Base-by-base conservation (phyloP, 64 coral and sea anemone genomes). In the Catalaphyllia jardinei region DNA sequence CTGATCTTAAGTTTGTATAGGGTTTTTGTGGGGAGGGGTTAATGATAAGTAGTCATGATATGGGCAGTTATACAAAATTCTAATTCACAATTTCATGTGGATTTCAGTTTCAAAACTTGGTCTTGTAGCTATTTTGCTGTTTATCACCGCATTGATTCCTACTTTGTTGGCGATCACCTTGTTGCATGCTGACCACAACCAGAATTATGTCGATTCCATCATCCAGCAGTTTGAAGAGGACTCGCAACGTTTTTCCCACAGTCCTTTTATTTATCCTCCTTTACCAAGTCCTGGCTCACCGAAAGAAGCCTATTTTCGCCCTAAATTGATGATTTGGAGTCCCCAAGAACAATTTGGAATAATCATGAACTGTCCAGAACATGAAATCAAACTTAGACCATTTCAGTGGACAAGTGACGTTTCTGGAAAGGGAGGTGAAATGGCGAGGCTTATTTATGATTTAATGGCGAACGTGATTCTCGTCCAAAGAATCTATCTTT, bases 391-490 rank as follows among this genome's bases (percentile, higher is more conserved):
- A 52, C 71, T 86, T 38, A 13, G 20, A 15, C 63, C 83, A 17
- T 8, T 9, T 5, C 18, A 30, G 0, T 86, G 83, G 83, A 73
- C 83, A 65, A 86, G 49, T 72, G 25, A 51, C 17, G 35, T 86
- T 17, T 86, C 63, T 54, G 65, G 65, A 51, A 39, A 72, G 24
- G 50, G 51, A 19, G 83, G 71, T 57, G 31, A 86, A 86, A 52
- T 49, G 9, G 35, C 92, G 29, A 82, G 92, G n/a, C 39, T 89
- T 13, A 69, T 89, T 20, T 88, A 80, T 74, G 91, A 93, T 50
- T 17, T 93, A 4, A 74, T 82, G 33, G 92, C 60, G 14, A 90
- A 94, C 33, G 35, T 89, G 13, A 84, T 94, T 33, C 77, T 94
- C 9, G 33, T 89, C 18, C 92, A 94, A 27, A 89, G 79, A 76